phyloP scores from a whole-genome alignment of 2,113 vertebrate genomes.

The Steatornis caripensis region DNA sequence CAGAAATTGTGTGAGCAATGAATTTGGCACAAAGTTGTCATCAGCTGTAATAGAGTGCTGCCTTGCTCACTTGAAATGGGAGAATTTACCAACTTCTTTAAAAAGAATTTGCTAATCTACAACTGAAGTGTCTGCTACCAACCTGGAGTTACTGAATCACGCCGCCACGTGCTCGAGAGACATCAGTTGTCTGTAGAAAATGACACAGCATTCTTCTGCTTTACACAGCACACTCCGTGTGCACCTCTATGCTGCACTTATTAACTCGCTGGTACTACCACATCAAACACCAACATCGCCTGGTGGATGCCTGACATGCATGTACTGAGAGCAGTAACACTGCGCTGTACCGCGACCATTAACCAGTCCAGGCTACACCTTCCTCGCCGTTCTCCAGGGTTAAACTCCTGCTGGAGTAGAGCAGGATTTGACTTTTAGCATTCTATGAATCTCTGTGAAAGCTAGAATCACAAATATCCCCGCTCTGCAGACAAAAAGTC shows the following conservation, averaged over 20 bases:
- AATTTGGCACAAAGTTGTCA: constrained; percentile 9
- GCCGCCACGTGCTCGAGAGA: not conserved
- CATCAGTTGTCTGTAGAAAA: constrained; percentile 15
- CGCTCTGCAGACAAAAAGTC: not conserved
- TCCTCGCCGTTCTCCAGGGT: not conserved
- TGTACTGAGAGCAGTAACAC: not conserved
- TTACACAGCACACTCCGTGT: not conserved
- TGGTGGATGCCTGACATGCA: not conserved
- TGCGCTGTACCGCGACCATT: not conserved
- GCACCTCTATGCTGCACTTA: not conserved
- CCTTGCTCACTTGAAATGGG: constrained; percentile 38
- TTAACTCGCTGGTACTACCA: not conserved
- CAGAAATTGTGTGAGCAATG: constrained; percentile 47
- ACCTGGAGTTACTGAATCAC: not conserved
- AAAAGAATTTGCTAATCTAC: constrained; percentile 42
- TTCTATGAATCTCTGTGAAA: not conserved
- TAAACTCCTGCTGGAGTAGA: not conserved
- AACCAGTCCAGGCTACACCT: not conserved
- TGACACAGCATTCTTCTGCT: constrained; percentile 32
- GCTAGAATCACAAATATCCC: not conserved
- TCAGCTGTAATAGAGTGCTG: constrained; percentile 58
- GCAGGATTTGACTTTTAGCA: not conserved
- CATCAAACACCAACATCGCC: not conserved
- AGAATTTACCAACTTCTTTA: constrained; percentile 55
- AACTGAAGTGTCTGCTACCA: constrained; percentile 3